These are phyloP conservation scores for Theristicus caerulescens DNA, from an alignment of 2,113 vertebrate genomes.

Conservation along the genomic window DNA sequence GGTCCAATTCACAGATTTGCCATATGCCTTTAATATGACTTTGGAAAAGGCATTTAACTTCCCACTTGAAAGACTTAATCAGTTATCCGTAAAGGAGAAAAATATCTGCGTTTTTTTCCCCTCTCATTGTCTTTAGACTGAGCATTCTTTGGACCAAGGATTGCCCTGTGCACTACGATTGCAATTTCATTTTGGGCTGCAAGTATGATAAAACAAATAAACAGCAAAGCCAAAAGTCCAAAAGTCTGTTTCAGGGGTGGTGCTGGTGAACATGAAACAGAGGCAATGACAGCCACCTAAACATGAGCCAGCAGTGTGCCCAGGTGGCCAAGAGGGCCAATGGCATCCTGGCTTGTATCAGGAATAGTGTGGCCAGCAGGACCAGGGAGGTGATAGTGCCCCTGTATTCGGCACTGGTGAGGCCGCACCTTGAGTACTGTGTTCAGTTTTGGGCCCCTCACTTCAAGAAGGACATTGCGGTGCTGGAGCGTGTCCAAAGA, in stretches of 20 bases:
- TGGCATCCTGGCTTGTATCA: too few species aligned
- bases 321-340: too few species aligned
- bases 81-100: neutral
- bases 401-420: too few species aligned
- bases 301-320: too few species aligned
- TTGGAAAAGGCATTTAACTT: neutral
- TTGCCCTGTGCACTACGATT: neutral
- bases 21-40: neutral
- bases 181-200: neutral
- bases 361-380: too few species aligned
- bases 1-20: neutral
- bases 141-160: neutral
- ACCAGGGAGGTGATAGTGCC: too few species aligned
- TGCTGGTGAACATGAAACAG: neutral
- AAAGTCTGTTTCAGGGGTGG: neutral
- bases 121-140: neutral
- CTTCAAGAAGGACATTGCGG: too few species aligned
- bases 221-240: neutral
- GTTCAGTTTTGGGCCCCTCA: too few species aligned
- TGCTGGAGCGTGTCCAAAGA: too few species aligned
- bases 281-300: neutral
- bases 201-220: neutral
- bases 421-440: too few species aligned
- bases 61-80: neutral
- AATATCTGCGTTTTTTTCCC: fast-evolving